Evolutionary conservation across 2,797 vertebrate genomes (phyloP).

Genomic region (Moxostoma hubbsi): DNA sequence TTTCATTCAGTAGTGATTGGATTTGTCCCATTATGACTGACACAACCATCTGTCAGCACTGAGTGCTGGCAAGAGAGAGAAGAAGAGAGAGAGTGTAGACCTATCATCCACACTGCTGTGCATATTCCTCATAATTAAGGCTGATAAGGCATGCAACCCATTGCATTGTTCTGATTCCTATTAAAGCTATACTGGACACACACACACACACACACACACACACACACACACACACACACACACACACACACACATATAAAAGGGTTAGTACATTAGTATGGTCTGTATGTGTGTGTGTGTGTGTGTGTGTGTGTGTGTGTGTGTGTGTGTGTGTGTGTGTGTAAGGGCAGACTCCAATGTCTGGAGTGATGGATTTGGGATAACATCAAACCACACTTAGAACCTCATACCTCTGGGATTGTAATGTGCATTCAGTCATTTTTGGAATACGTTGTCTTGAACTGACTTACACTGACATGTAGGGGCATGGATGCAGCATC

Average conservation of each 20-base stretch:
- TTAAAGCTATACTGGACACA: slow-evolving; percentile 38
- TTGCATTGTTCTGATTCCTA: slow-evolving; percentile 44
- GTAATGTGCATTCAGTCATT: too few species aligned
- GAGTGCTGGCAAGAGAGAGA: slow-evolving; percentile 48
- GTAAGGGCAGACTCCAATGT: not conserved
- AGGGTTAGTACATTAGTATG: too few species aligned
- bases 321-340: not conserved
- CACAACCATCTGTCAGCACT: slow-evolving; percentile 64
- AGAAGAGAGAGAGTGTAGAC: slow-evolving; percentile 39
- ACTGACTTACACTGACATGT: too few species aligned
- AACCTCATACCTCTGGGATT: too few species aligned
- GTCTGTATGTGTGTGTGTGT: not conserved
- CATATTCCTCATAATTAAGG: slow-evolving; percentile 57
- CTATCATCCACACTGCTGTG: slow-evolving; percentile 51
- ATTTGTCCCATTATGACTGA: slow-evolving; percentile 67
- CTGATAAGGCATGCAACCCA: slow-evolving; percentile 42
- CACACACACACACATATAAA: too few species aligned
- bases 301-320: not conserved
- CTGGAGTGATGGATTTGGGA: slow-evolving; percentile 12
- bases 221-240: too few species aligned
- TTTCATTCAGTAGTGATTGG: slow-evolving; percentile 64
- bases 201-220: not conserved
- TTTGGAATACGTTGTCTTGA: too few species aligned
- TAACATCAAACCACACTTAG: not conserved
- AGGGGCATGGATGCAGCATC: too few species aligned